These are phyloP conservation scores for Psammodynastes pulverulentus DNA, from an alignment of 2,113 vertebrate genomes.

Conservation along the genomic window DNA sequence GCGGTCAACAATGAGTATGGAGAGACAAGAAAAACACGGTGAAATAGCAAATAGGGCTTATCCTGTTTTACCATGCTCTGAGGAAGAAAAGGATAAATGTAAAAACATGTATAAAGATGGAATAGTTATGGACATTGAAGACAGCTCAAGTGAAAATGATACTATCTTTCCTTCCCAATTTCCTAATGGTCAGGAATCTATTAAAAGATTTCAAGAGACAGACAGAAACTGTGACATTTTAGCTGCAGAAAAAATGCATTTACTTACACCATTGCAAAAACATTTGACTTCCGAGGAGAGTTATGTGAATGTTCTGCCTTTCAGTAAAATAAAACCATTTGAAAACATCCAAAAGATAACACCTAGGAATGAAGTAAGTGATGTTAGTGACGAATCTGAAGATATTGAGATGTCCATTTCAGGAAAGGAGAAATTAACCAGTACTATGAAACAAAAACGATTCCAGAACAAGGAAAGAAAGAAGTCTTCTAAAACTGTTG, in stretches of 20 bases:
- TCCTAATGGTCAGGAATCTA: constrained; percentile 21
- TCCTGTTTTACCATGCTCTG: constrained; percentile 60
- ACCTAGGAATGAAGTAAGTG: constrained; percentile 46
- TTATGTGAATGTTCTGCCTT: neutral
- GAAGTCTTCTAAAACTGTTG: constrained; percentile 9
- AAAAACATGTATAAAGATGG: constrained; percentile 7
- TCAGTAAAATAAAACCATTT: constrained; percentile 22
- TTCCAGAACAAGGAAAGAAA: neutral
- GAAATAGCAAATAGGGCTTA: constrained; percentile 28
- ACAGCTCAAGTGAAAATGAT: constrained; percentile 58
- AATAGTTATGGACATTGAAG: constrained; percentile 53
- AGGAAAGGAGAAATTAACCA: constrained; percentile 33
- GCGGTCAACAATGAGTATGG: constrained; percentile 23
- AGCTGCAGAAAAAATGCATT: constrained; percentile 35
- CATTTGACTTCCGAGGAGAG: neutral
- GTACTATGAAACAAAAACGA: constrained; percentile 13
- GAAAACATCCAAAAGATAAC: constrained; percentile 5
- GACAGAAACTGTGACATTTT: constrained; percentile 42
- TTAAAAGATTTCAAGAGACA: constrained; percentile 21
- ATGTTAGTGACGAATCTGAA: constrained; percentile 85
- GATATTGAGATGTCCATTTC: constrained; percentile 71
- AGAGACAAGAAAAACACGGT: neutral
- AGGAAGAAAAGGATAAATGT: constrained; percentile 40
- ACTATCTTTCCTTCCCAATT: constrained; percentile 59
- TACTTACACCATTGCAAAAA: neutral